Evolutionary conservation across 2,888 invertebrate species (phyloP), one percentile per base, ranked within the genome.

Genomic region (Gasteruption jaculator): DNA sequence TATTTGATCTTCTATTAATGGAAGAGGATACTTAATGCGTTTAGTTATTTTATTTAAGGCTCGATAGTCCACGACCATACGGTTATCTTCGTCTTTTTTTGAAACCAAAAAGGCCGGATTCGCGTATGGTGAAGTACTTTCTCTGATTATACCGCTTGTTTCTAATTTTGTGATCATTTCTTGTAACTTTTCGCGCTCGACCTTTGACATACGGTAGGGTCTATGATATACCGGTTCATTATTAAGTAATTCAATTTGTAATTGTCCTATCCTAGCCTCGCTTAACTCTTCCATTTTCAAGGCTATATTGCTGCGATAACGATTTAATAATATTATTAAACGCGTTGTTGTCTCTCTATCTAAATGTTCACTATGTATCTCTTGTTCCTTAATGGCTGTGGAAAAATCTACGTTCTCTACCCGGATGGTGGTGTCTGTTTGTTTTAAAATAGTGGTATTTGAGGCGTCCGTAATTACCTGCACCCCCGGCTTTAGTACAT

Each of bases 1-100:
- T 6, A 68, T 39, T 43, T 68, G 54, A 15, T 73, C 70, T 14
- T 68, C 62, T 2, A 72, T 65, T 14, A 58, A 50, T 2, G 71
- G 64, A 41, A 70, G 48, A 0, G 68, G 68, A 38, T 61, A 66
- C 12, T 56, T 43, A 33, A 64, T 60, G 2, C 58, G 56, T 3
- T 61, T 52, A 0, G 66, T 70, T 1, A 53, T 48, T 3, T 43
- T 38, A 41, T 69, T 71, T 1, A 68, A 33, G 7, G 21, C 30
- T 2, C 64, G 40, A 16, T 54, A 68, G 41, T 60, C 60, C 10
- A 62, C 25, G 16, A 48, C 49, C 31, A 61, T 35, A 5, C 57
- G 44, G 3, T 39, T 21, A 21, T 52, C 49, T 4, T 53, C 53
- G 8, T 45, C 51, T 22, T 50, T 44, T 37, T 62, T 61, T 5